Base-by-base conservation (phyloP, 2,113 vertebrate species). In the Promerops cafer region DNA sequence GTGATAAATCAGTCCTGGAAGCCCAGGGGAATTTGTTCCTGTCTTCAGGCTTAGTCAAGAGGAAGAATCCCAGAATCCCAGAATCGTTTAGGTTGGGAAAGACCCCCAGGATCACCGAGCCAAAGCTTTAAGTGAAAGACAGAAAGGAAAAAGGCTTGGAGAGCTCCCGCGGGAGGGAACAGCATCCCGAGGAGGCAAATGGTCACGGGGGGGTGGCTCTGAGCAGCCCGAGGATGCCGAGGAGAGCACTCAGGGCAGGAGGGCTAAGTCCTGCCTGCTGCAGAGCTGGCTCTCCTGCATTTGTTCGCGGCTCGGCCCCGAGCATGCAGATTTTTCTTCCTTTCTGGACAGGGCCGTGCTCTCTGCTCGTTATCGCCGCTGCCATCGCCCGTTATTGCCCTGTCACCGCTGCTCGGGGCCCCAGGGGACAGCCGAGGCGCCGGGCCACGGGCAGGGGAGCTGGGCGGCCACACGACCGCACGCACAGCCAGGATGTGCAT, bases 201-300 rank as follows among this genome's bases (percentile, higher is more conserved):
- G 0, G 14, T 3, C 37, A 5, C 0, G 5, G 21, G 4, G 37
- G 1, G 2, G 3, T 1, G 14, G 44, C 75, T 59, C 56, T 23
- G 56, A 8, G 7, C 50, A 39, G 75, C 18, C 26, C 8, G 33
- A 54, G 39, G 26, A 28, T 10, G 45, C 39, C 13, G 40, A 63
- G 69, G 24, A 28, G 37, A 52, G 35, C 2, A 0, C 12, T 60
- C 83, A 6, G 8, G 23, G 31, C 31, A 39, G 27, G 23, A 80
- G 52, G 10, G 20, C 24, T 11, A 6, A 47, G 76, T 19, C 31
- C 26, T 66, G 59, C 21, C 31, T 10, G 23, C 42, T 31, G 65
- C 27, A 49, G 21, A 50, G 4, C 3, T 59, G 44, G 27, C 69
- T 78, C 39, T 10, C 6, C 13, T 24, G 39, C 44, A 0, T 7